phyloP scores from a whole-genome alignment of 2,888 invertebrate species.

The Drosophila glabriapex region DNA sequence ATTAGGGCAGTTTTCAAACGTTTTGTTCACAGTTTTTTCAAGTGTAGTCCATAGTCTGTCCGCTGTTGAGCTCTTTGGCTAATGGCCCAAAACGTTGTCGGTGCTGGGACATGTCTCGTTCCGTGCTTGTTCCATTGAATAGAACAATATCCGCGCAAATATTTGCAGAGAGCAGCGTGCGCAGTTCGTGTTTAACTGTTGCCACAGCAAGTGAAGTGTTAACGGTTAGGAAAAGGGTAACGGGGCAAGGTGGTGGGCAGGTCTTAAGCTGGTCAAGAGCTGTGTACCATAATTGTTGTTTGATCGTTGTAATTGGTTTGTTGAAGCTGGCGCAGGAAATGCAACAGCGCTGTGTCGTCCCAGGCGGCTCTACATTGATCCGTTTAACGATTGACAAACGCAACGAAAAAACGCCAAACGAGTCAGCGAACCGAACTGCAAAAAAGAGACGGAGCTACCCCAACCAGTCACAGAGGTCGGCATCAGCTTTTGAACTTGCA shows the following conservation, averaged over 20 bases:
- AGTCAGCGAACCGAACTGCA: constrained; percentile 3
- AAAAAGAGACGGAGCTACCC: constrained; percentile 8
- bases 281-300: constrained; percentile 77
- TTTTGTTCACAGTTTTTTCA: neutral
- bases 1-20: neutral
- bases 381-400: constrained; percentile 79
- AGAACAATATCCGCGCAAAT: constrained; percentile 80
- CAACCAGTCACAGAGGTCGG: constrained; percentile 36
- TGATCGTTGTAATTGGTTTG: constrained; percentile 81
- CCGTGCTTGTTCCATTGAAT: constrained; percentile 66
- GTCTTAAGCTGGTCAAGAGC: constrained; percentile 57
- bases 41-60: constrained; percentile 7
- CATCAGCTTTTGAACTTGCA: constrained; percentile 57
- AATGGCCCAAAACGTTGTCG: constrained; percentile 56
- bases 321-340: constrained; percentile 71
- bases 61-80: constrained; percentile 47
- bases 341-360: constrained; percentile 54
- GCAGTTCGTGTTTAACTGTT: constrained; percentile 77
- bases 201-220: constrained; percentile 15
- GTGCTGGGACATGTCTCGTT: constrained; percentile 59
- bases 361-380: constrained; percentile 77
- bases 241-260: neutral
- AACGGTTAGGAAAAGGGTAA: neutral
- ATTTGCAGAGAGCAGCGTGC: constrained; percentile 77
- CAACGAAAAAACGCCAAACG: constrained; percentile 19